Percentiles rank a stretch among this genome's conserved stretches.
Conservation (phyloP, 1,140 invertebrate genomes). For the Ips nitidus region DNA sequence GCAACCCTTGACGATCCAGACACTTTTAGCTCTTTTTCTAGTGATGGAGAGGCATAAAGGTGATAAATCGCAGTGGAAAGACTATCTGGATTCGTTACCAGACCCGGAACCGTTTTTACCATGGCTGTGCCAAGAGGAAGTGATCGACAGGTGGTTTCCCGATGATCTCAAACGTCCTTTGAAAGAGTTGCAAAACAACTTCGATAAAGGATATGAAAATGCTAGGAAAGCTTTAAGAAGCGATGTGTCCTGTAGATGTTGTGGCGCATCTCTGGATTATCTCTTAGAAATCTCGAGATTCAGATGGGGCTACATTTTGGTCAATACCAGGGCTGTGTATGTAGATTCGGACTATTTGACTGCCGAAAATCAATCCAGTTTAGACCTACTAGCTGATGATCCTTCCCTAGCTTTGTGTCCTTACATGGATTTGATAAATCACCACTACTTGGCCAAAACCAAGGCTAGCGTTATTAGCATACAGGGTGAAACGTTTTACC, state of each 20-base stretch:
- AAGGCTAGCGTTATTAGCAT: conserved; percentile 53
- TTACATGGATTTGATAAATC: conserved; percentile 79
- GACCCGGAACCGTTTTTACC: conserved; percentile 55
- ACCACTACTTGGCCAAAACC: conserved; percentile 59
- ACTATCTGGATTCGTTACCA: conserved; percentile 65
- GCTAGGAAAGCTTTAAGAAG: conserved; percentile 40
- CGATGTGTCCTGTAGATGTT: conserved; percentile 15
- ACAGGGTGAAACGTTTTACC: conserved; percentile 55
- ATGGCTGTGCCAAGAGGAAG: conserved; percentile 54
- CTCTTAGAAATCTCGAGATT: conserved; percentile 54
- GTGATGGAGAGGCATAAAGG: conserved; percentile 56
- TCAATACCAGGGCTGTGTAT: conserved; percentile 76
- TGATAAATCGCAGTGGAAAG: conserved; percentile 50
- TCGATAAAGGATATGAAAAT: conserved; percentile 43
- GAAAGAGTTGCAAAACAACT: conserved; percentile 49
- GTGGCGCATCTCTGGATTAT: conserved; percentile 38
- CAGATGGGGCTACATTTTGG: conserved; percentile 67
- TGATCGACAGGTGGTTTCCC: conserved; percentile 50
- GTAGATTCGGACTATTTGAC: conserved; percentile 48
- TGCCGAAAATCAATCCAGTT: conserved; percentile 34
- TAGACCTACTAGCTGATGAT: conserved; percentile 51
- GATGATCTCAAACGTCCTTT: conserved; percentile 47
- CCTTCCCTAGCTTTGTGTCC: conserved; percentile 72
- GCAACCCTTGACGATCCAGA: conserved; percentile 54
- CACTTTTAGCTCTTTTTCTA: conserved; percentile 64